These are phyloP conservation scores for Toxotes chatareus DNA, from an alignment of 2,113 vertebrate species.

Conservation along the genomic window DNA sequence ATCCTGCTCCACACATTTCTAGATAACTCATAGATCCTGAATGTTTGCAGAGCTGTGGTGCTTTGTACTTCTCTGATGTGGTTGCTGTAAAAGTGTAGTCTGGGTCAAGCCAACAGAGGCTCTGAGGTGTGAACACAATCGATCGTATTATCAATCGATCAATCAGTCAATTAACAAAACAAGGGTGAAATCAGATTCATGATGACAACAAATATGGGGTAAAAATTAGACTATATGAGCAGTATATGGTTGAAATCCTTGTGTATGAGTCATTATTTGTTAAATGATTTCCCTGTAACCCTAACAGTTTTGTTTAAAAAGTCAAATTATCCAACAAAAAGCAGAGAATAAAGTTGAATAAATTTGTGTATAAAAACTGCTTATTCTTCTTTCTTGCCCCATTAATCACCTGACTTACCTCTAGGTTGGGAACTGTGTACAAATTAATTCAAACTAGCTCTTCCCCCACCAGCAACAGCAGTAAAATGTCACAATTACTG, in stretches of 20 bases:
- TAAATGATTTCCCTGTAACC: too few relatives aligned
- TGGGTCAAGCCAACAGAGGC: constrained; percentile 20
- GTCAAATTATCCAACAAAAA: not conserved
- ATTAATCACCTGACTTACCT: not conserved
- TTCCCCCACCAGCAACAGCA: not conserved
- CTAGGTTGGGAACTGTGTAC: not conserved
- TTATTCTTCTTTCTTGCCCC: not conserved
- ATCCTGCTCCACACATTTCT: constrained; percentile 13
- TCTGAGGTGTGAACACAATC: constrained; percentile 18
- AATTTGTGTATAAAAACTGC: not conserved
- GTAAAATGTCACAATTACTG: too few relatives aligned
- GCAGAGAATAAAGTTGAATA: not conserved
- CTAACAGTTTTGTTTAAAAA: too few relatives aligned
- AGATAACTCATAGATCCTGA: constrained; percentile 31
- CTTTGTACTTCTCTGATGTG: constrained; percentile 41
- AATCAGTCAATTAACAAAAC: too few relatives aligned
- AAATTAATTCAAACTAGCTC: not conserved
- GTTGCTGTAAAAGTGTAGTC: constrained; percentile 28
- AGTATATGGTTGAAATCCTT: too few relatives aligned
- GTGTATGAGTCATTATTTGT: too few relatives aligned
- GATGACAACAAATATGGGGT: too few relatives aligned
- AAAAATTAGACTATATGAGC: too few relatives aligned
- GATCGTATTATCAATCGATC: not conserved
- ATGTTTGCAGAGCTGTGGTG: not conserved
- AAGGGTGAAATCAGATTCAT: too few relatives aligned